These are phyloP conservation scores for Hemithea aestivaria DNA, from an alignment of 2,888 invertebrate species.

Conservation along the genomic window DNA sequence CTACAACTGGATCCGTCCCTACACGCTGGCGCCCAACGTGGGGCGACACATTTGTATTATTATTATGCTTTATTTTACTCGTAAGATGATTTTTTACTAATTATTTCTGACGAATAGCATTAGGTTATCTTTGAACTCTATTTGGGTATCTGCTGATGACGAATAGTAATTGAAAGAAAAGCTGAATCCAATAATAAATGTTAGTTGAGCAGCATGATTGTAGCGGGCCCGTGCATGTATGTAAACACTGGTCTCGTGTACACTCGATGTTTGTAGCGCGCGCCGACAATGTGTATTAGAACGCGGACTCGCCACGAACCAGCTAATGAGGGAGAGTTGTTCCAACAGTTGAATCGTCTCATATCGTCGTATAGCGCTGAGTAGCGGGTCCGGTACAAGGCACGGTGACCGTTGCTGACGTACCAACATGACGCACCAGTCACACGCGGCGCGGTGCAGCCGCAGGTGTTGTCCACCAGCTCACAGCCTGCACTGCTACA, in stretches of 20 bases:
- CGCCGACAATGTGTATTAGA: slow-evolving; percentile 21
- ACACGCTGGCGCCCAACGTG: too few relatives aligned
- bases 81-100: too few relatives aligned
- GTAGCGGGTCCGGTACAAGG: slow-evolving; percentile 8
- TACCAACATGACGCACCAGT: slow-evolving; percentile 1
- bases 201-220: neutral
- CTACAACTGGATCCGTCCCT: too few relatives aligned
- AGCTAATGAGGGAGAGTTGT: slow-evolving; percentile 16
- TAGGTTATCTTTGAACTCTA: too few relatives aligned
- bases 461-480: too few relatives aligned
- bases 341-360: slow-evolving; percentile 16
- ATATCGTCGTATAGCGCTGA: slow-evolving; percentile 8
- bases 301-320: slow-evolving; percentile 19
- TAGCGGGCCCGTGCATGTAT: slow-evolving; percentile 4
- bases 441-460: neutral
- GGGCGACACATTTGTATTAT: too few relatives aligned
- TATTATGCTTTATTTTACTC: too few relatives aligned
- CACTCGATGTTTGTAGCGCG: slow-evolving; percentile 21
- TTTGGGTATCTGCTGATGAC: too few relatives aligned
- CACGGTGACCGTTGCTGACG: slow-evolving; percentile 10
- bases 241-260: slow-evolving; percentile 17
- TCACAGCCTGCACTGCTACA: too few relatives aligned
- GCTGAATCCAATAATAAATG: too few relatives aligned
- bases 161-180: too few relatives aligned
- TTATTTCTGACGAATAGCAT: too few relatives aligned